Conservation (phyloP, 2,113 vertebrate species). For the Regulus satrapa region DNA sequence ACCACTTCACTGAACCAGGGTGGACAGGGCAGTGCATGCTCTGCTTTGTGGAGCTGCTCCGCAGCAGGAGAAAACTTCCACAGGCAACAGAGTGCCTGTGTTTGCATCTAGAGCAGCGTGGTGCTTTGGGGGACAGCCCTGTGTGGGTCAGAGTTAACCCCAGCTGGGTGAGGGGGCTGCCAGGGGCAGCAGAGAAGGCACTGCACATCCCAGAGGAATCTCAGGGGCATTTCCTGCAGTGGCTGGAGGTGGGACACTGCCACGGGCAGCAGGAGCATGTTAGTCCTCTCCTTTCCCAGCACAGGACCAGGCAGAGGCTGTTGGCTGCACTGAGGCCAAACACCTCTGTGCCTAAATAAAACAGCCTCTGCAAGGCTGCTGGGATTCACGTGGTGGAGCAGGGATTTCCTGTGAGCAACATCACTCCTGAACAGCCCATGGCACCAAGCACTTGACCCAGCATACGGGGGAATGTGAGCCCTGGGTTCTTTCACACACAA, state of each 20-base stretch:
- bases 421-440: not conserved
- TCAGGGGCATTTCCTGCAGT: not conserved
- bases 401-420: not conserved
- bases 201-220: not conserved
- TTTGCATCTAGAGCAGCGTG: rapidly evolving
- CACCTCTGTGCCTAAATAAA: not conserved
- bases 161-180: rapidly evolving
- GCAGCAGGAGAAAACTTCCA: not conserved
- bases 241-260: not conserved
- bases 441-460: rapidly evolving
- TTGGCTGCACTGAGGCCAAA: not conserved
- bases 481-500: not conserved
- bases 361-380: not conserved
- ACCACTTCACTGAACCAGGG: not conserved
- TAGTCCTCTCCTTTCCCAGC: not conserved
- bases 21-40: not conserved
- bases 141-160: not conserved
- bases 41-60: not conserved
- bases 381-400: not conserved
- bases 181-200: not conserved
- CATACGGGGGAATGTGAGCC: not conserved
- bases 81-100: rapidly evolving
- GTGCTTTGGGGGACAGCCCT: not conserved
- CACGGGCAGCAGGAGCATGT: rapidly evolving
- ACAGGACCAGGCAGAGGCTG: rapidly evolving